These are phyloP conservation scores for Dasypogon diadema DNA, from an alignment of 2,888 invertebrate genomes.

Conservation along the genomic window DNA sequence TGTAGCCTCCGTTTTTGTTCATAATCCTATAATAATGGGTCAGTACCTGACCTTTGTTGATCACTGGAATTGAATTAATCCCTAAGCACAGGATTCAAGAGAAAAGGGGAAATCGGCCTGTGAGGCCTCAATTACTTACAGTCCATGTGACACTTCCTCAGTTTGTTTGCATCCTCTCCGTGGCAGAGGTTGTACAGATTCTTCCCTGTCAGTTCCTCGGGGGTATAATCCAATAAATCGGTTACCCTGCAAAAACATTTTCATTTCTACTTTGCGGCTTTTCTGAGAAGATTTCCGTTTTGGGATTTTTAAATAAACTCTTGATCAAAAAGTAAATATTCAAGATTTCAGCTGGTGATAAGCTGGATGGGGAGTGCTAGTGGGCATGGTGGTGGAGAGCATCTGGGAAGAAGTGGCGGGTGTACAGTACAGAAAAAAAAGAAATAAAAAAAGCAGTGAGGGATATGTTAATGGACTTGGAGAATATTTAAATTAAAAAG, in stretches of 20 bases:
- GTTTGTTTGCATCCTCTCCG: slow-evolving; percentile 93
- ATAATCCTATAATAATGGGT: slow-evolving; percentile 96
- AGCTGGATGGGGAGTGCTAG: slow-evolving; percentile 9
- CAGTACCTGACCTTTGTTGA: slow-evolving; percentile 95
- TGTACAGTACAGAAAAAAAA: slow-evolving; percentile 5
- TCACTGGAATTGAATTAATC: slow-evolving; percentile 75
- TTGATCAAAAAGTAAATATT: slow-evolving; percentile 55
- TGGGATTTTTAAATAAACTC: slow-evolving; percentile 50
- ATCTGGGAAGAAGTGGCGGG: not conserved
- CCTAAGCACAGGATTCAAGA: not conserved
- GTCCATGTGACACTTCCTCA: slow-evolving; percentile 95
- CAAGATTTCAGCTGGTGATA: slow-evolving; percentile 55
- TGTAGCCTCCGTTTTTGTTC: slow-evolving; percentile 96
- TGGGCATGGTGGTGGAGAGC: not conserved
- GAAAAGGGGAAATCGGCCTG: not conserved
- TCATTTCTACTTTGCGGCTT: slow-evolving; percentile 6
- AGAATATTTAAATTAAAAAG: slow-evolving; percentile 54
- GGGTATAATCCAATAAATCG: slow-evolving; percentile 91
- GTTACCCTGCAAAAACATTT: slow-evolving; percentile 77
- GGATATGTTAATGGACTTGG: slow-evolving; percentile 53
- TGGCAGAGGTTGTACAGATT: slow-evolving; percentile 95
- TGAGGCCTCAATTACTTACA: slow-evolving; percentile 76
- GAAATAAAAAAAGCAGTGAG: slow-evolving; percentile 11
- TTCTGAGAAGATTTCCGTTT: slow-evolving; percentile 41
- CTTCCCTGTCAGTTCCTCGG: slow-evolving; percentile 93